Evolutionary conservation across 1,140 invertebrate species (phyloP), one percentile per base, ranked within the genome.

Genomic region (Ruditapes philippinarum): DNA sequence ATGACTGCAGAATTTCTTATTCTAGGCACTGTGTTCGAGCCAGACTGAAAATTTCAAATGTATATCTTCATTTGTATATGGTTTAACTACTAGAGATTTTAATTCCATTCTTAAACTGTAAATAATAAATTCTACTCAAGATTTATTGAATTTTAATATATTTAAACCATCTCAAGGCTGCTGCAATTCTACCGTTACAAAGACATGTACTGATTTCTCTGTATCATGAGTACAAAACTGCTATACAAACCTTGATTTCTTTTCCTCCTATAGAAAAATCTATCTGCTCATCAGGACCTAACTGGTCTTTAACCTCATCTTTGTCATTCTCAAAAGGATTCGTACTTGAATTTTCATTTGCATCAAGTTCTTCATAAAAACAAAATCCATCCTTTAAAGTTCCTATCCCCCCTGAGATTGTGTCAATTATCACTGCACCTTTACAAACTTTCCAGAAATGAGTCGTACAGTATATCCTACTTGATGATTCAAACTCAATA

Each of bases 401-500:
- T 79, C 91, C 93, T 45, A 93, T 93, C 22, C 95, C 95, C 4
- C 95, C 95, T 12, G 93, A 95, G 62, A 92, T 91, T 36, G 95
- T 95, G 73, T 94, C 94, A 45, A 95, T 91, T 54, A 92, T 90
- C 12, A 95, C 89, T 83, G 94, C 90, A 5, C 95, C 95, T 51
- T 90, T 93, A 25, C 94, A 92, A 4, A 93, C 85, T 38, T 93
- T 89, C 78, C 91, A 94, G 33, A 91, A 91, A 88, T 91, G 94
- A 33, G 94, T 95, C 22, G 91, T 94, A 76, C 94, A 93, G 68
- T 92, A 91, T 31, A 95, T 93, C 42, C 88, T 89, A 36, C 73
- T 90, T 17, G 93, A 90, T 14, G 95, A 95, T 87, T 95, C 94
- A 90, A 92, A 95, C 74, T 95, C 93, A 25, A 95, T 60, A 40